A percentile compares a stretch with the other conserved stretches of the same genome.
Evolutionary conservation across 2,888 invertebrate species (phyloP).

Genomic region (Phalera bucephala): DNA sequence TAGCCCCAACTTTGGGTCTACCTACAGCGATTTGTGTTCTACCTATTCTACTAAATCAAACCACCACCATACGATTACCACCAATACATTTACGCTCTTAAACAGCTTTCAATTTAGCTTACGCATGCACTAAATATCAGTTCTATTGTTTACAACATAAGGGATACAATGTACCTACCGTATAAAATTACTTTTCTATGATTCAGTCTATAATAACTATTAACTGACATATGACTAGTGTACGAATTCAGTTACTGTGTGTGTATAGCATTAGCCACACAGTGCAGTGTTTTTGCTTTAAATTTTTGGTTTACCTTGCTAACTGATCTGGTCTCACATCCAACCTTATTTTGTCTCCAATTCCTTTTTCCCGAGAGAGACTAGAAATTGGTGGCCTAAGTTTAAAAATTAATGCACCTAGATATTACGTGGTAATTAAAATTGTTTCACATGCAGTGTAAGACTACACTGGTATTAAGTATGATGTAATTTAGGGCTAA

Average conservation of each 20-base stretch:
- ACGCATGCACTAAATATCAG: constrained; percentile 25
- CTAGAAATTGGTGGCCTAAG: constrained; percentile 75
- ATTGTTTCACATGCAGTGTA: constrained; percentile 49
- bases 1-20: not conserved
- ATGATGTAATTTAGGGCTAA: constrained; percentile 2
- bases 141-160: not conserved
- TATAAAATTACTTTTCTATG: not conserved
- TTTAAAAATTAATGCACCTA: constrained; percentile 62
- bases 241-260: constrained; percentile 34
- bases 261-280: constrained; percentile 60
- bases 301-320: constrained; percentile 72
- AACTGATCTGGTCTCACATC: constrained; percentile 76
- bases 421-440: constrained; percentile 47
- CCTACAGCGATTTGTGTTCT: too few relatives aligned
- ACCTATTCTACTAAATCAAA: constrained; percentile 33
- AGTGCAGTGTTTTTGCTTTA: constrained; percentile 56
- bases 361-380: constrained; percentile 77
- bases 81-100: constrained; percentile 16
- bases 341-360: constrained; percentile 80
- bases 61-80: constrained; percentile 33
- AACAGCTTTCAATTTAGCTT: constrained; percentile 3
- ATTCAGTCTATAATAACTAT: too few relatives aligned
- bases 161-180: too few relatives aligned
- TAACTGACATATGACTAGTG: too few relatives aligned
- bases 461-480: constrained; percentile 40